phyloP scores from a whole-genome alignment of 2,888 invertebrate genomes.

The Acanthosepion lycidas region DNA sequence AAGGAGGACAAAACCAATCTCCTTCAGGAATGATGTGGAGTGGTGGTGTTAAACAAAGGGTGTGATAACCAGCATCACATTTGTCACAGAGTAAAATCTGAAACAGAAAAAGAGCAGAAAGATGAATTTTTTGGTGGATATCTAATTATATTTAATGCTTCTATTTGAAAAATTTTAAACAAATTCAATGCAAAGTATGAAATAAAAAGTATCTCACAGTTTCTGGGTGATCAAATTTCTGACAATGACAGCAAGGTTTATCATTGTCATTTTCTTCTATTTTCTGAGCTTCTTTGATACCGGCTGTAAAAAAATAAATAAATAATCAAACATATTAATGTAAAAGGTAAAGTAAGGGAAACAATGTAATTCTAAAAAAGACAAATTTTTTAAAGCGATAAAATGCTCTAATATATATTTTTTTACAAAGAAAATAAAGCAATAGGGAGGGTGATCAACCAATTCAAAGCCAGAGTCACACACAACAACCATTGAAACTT shows the following conservation, averaged over 20 bases:
- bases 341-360: too few species aligned
- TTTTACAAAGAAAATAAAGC: too few species aligned
- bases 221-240: constrained; percentile 93
- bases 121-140: not conserved
- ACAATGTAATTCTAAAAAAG: too few species aligned
- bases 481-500: too few species aligned
- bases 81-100: constrained; percentile 93
- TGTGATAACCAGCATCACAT: constrained; percentile 97
- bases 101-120: constrained; percentile 49
- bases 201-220: constrained; percentile 77
- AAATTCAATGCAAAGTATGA: not conserved
- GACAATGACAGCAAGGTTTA: constrained; percentile 91
- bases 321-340: not conserved
- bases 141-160: not conserved
- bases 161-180: not conserved
- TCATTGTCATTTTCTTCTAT: constrained; percentile 76
- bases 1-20: constrained; percentile 98
- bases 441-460: too few species aligned
- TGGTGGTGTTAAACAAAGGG: constrained; percentile 92
- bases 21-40: constrained; percentile 96
- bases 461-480: too few species aligned
- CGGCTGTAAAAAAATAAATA: not conserved
- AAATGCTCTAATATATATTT: too few species aligned
- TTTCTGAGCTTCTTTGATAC: constrained; percentile 51
- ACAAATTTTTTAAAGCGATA: too few species aligned